Evolutionary conservation across 2,888 invertebrate genomes (phyloP).

Genomic region (Nephrotoma guestfalica): DNA sequence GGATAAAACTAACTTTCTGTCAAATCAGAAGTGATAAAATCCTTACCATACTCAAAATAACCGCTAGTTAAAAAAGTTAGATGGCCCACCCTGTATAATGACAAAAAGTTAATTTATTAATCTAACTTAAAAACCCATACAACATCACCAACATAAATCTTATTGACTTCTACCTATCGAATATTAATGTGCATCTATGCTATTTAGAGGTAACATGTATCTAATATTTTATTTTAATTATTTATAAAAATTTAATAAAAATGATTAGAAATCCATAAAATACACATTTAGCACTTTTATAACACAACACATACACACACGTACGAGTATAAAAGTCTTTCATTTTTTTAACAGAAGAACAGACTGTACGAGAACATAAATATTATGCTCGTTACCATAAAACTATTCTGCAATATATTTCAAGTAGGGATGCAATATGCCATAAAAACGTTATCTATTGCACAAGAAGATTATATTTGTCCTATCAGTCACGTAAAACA

Average conservation of each 20-base stretch:
- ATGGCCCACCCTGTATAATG: no score
- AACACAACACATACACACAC: no score
- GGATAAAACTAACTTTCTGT: no score
- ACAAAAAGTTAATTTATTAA: background rate
- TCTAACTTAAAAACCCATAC: background rate
- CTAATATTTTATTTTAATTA: background rate
- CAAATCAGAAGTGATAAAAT: no score
- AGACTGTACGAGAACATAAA: background rate
- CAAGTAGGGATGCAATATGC: background rate
- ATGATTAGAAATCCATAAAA: background rate
- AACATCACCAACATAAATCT: background rate
- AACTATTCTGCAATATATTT: background rate
- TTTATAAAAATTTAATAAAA: no score
- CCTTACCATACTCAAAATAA: background rate
- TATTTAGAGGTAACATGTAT: background rate
- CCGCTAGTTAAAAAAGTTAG: no score
- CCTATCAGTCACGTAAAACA: background rate
- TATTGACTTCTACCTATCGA: background rate
- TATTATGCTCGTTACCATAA: background rate
- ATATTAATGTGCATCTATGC: background rate
- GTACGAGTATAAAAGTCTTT: background rate
- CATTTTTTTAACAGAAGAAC: background rate
- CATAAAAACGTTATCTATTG: background rate
- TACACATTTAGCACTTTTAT: background rate
- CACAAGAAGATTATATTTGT: background rate